Conservation (phyloP, 2,113 vertebrate genomes). For the Crotophaga sulcirostris region DNA sequence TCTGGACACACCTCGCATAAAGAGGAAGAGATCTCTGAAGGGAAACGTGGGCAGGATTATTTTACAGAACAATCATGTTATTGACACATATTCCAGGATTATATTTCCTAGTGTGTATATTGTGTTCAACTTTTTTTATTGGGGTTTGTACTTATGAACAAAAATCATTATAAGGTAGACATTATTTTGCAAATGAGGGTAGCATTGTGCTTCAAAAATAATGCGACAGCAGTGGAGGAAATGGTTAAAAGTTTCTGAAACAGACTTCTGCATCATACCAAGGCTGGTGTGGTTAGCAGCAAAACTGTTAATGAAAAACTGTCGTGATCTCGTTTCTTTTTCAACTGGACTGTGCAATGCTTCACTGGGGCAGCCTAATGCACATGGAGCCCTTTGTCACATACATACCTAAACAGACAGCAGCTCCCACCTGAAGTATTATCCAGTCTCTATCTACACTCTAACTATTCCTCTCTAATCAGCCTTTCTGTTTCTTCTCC, state of each 20-base stretch:
- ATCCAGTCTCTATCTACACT: neutral
- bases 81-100: conserved; percentile 90
- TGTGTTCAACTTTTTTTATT: conserved; percentile 92
- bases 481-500: neutral
- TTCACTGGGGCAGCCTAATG: neutral
- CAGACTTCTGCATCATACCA: neutral
- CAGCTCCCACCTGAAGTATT: neutral
- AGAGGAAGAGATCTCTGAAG: conserved; percentile 78
- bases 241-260: neutral
- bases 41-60: conserved; percentile 82
- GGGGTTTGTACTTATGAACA: conserved; percentile 86
- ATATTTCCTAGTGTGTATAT: conserved; percentile 90
- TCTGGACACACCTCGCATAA: conserved; percentile 60
- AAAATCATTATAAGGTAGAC: neutral
- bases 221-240: neutral
- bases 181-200: neutral
- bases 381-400: neutral
- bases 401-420: neutral
- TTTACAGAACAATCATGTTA: conserved; percentile 89
- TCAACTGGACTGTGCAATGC: neutral
- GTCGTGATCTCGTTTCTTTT: neutral
- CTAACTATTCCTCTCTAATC: neutral
- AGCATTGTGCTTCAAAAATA: neutral
- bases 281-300: neutral
- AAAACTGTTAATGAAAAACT: neutral